A percentile compares a stretch with the other conserved stretches of the same genome.
These are phyloP conservation scores for Phragmatobia fuliginosa DNA, from an alignment of 2,888 invertebrate genomes.

Conservation along the genomic window DNA sequence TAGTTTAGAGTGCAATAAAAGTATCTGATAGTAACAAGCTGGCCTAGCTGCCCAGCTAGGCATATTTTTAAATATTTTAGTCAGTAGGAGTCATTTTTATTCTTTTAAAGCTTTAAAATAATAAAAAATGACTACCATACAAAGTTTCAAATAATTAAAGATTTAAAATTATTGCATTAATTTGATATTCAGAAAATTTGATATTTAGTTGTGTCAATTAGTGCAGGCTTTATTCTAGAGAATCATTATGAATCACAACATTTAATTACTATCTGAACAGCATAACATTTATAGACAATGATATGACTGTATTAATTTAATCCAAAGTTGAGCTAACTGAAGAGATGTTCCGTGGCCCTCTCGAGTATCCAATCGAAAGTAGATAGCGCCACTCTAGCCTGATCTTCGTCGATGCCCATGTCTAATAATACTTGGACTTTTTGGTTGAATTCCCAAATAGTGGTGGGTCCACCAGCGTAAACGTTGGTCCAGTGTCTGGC, in stretches of 20 bases:
- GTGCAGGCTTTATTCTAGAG: conserved; percentile 26
- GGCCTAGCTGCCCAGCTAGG: conserved; percentile 18
- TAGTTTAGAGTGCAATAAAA: conserved; percentile 28
- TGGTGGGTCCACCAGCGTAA: conserved; percentile 93
- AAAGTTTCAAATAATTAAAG: no score
- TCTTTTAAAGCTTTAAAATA: no score
- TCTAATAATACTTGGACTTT: conserved; percentile 95
- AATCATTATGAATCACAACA: conserved; percentile 28
- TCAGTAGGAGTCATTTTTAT: no score
- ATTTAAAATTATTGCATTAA: conserved; percentile 1
- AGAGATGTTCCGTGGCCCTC: conserved; percentile 92
- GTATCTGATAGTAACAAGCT: conserved; percentile 20
- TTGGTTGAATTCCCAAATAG: conserved; percentile 91
- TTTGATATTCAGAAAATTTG: not conserved
- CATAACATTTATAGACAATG: conserved; percentile 34
- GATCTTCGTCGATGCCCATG: conserved; percentile 97
- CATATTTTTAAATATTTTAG: no score
- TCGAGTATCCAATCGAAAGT: conserved; percentile 97
- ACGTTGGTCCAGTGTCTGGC: conserved; percentile 98
- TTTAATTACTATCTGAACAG: conserved; percentile 30
- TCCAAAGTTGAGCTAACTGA: conserved; percentile 63
- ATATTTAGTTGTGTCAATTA: no score
- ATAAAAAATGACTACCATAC: no score
- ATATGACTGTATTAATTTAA: conserved; percentile 29
- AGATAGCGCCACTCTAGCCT: conserved; percentile 95